Conservation (phyloP, 2,113 vertebrate genomes). For the Sisor rabdophorus region DNA sequence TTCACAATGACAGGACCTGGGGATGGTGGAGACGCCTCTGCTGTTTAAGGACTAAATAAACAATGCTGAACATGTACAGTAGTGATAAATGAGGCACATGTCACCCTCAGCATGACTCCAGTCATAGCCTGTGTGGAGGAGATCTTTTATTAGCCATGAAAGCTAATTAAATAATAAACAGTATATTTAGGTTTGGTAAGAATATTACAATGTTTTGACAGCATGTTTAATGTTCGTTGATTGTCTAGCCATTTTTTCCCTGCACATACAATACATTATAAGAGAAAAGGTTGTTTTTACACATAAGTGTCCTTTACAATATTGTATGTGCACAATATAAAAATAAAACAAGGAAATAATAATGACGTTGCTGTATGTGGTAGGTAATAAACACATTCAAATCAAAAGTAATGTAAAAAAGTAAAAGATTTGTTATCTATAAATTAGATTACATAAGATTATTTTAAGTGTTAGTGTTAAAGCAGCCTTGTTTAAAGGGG, state of each 20-base stretch:
- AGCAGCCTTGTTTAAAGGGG: too few relatives aligned
- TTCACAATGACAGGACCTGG: conserved; percentile 38
- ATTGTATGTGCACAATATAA: too few relatives aligned
- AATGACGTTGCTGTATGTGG: too few relatives aligned
- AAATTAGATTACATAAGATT: too few relatives aligned
- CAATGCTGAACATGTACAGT: conserved; percentile 46
- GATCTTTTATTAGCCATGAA: not conserved
- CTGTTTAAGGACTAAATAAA: conserved; percentile 43
- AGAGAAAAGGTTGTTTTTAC: too few relatives aligned
- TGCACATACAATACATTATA: not conserved
- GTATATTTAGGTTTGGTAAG: conserved; percentile 1
- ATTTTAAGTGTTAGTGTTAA: too few relatives aligned
- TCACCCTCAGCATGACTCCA: conserved; percentile 17
- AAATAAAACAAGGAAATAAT: too few relatives aligned
- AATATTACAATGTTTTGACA: not conserved
- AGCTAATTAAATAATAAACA: not conserved
- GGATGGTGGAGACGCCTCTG: conserved; percentile 37
- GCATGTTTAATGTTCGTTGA: not conserved
- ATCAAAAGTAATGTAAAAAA: too few relatives aligned
- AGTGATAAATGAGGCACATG: conserved; percentile 24
- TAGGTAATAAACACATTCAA: too few relatives aligned
- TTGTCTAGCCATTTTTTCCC: not conserved
- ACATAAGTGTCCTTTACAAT: too few relatives aligned
- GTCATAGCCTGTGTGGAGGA: not conserved
- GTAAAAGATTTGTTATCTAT: too few relatives aligned